These are phyloP conservation scores for Acleris cristana DNA, from an alignment of 2,888 invertebrate species.

Conservation along the genomic window DNA sequence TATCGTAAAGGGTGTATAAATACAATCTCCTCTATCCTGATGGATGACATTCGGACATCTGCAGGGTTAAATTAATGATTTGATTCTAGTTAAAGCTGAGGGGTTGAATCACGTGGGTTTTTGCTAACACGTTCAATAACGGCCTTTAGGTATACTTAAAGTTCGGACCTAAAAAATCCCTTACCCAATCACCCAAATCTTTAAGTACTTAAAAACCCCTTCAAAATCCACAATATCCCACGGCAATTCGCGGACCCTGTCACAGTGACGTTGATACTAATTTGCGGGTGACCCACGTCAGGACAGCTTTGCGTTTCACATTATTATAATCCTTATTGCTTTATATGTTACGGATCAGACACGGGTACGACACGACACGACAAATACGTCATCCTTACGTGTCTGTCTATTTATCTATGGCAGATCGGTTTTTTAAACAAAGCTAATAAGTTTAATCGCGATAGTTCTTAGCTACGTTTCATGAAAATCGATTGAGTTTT, in stretches of 20 bases:
- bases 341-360: neutral
- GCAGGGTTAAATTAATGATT: conserved; percentile 31
- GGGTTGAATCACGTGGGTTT: neutral
- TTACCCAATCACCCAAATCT: neutral
- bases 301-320: conserved; percentile 7
- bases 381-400: too few species aligned
- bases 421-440: too few species aligned
- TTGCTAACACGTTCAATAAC: conserved; percentile 3
- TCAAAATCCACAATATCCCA: neutral
- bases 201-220: neutral
- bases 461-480: too few species aligned
- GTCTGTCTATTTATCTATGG: too few species aligned
- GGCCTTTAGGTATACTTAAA: too few species aligned
- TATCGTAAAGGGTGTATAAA: conserved; percentile 10
- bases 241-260: neutral
- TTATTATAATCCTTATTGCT: neutral
- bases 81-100: conserved; percentile 21
- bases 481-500: too few species aligned
- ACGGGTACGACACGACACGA: neutral
- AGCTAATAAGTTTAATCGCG: too few species aligned
- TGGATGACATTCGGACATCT: conserved; percentile 24
- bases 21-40: conserved; percentile 3
- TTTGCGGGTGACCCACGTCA: conserved; percentile 21
- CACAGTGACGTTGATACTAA: conserved; percentile 8
- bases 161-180: too few species aligned